Conservation (phyloP, 2,797 vertebrate genomes). For the Gallinago nigripennis region DNA sequence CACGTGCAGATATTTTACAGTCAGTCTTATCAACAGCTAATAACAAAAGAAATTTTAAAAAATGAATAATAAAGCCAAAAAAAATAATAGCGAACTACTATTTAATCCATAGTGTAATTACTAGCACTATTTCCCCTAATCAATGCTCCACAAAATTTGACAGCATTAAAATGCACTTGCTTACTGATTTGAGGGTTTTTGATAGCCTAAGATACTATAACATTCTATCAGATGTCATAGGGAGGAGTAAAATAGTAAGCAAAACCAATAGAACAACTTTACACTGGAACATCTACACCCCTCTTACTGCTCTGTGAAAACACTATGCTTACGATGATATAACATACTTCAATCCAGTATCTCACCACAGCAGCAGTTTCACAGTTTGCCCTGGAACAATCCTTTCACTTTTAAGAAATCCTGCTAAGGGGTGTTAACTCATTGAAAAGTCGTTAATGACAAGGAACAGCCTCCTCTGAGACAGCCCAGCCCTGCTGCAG, state of each 20-base stretch:
- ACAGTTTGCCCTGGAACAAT: rapidly evolving
- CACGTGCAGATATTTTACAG: background rate
- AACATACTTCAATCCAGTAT: background rate
- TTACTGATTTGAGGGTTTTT: background rate
- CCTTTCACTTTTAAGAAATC: background rate
- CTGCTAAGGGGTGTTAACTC: background rate
- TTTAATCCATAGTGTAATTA: background rate
- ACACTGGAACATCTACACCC: background rate
- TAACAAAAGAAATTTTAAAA: background rate
- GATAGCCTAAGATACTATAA: background rate
- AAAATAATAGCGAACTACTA: background rate
- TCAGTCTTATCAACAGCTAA: background rate
- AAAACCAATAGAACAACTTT: background rate
- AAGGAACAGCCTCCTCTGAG: background rate
- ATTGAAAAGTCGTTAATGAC: background rate
- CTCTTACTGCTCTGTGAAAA: background rate
- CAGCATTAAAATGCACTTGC: background rate
- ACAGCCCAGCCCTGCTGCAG: background rate
- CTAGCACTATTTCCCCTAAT: background rate
- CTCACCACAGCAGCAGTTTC: background rate
- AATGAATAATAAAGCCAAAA: background rate
- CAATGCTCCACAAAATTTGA: background rate
- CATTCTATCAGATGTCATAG: background rate
- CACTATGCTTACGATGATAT: background rate
- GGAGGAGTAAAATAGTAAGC: background rate